Evolutionary conservation across 2,797 vertebrate species (phyloP).

Genomic region (Esox lucius): DNA sequence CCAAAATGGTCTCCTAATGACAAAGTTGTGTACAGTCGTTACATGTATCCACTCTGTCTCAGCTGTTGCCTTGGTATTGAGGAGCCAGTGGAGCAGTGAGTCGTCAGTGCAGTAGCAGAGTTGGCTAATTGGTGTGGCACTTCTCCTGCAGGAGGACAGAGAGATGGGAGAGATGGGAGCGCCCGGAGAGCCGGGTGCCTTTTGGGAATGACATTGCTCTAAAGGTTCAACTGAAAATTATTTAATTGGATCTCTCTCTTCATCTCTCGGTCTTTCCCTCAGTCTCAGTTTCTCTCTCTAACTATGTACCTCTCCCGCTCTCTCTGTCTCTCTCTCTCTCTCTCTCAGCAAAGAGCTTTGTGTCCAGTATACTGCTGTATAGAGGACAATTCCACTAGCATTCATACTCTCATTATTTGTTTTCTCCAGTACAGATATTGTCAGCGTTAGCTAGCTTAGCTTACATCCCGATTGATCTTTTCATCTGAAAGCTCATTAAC

Average conservation of each 20-base stretch:
- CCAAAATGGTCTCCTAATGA: not conserved
- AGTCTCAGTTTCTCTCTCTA: slow-evolving; percentile 6
- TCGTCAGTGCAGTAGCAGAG: not conserved
- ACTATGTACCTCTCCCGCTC: not conserved
- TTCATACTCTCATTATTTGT: too few relatives aligned
- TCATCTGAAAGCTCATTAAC: too few relatives aligned
- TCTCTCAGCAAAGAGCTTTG: not conserved
- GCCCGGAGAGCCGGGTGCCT: slow-evolving; percentile 39
- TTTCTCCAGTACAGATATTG: too few relatives aligned
- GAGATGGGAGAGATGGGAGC: too few relatives aligned
- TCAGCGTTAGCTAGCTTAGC: too few relatives aligned
- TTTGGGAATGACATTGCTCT: slow-evolving; percentile 52
- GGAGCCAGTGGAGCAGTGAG: not conserved
- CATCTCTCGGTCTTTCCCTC: slow-evolving; percentile 1
- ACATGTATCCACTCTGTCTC: not conserved
- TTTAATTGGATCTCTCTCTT: slow-evolving; percentile 54
- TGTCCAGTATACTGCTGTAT: not conserved
- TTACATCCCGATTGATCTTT: too few relatives aligned
- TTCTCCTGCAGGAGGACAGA: slow-evolving; percentile 11
- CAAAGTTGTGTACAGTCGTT: not conserved
- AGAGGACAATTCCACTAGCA: not conserved
- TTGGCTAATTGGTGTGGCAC: too few relatives aligned
- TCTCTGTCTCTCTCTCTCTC: not conserved
- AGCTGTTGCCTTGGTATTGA: not conserved
- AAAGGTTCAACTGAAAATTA: slow-evolving; percentile 54